A percentile compares a stretch with the other conserved stretches of the same genome.
phyloP scores from a whole-genome alignment of 2,113 vertebrate species.

The Aspidoscelis tigris region DNA sequence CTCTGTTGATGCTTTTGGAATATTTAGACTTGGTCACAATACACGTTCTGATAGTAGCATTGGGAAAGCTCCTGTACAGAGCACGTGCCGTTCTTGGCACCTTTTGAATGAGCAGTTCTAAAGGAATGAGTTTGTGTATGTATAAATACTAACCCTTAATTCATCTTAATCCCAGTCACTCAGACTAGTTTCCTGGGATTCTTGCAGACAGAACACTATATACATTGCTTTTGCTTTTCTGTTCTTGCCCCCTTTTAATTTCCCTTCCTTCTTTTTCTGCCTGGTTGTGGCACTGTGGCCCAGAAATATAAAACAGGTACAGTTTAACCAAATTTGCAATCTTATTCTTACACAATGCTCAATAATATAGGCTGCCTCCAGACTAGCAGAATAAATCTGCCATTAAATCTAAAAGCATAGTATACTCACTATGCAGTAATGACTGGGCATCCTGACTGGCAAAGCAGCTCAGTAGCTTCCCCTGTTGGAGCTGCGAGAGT shows the following conservation, averaged over 20 bases:
- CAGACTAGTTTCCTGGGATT: not conserved
- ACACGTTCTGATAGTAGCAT: not conserved
- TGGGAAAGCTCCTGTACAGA: not conserved
- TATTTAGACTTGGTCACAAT: not conserved
- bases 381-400: too few relatives aligned
- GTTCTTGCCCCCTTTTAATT: too few relatives aligned
- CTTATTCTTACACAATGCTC: not conserved
- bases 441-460: too few relatives aligned
- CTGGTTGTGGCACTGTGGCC: not conserved
- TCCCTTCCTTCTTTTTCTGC: not conserved
- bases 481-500: too few relatives aligned
- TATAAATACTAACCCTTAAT: not conserved
- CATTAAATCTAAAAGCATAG: too few relatives aligned
- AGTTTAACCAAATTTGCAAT: too few relatives aligned
- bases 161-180: not conserved
- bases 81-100: not conserved
- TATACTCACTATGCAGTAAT: too few relatives aligned
- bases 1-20: not conserved
- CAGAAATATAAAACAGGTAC: not conserved
- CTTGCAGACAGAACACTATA: not conserved
- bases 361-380: not conserved
- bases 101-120: constrained; percentile 2
- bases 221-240: too few relatives aligned
- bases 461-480: too few relatives aligned
- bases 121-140: not conserved